Conservation (phyloP, 1,140 invertebrate species). For the Eciton burchellii region DNA sequence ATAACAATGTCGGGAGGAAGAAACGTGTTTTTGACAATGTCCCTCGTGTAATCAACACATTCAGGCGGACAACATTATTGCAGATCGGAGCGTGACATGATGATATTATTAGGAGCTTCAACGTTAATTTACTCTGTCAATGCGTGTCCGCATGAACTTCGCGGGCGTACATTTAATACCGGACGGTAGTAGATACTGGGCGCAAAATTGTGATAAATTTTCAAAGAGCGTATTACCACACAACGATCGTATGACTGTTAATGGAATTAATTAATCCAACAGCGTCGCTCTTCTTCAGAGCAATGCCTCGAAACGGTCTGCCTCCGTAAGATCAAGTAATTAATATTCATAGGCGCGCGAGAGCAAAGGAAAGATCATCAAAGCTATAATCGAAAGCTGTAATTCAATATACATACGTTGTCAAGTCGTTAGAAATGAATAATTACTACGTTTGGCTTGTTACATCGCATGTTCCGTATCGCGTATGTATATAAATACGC, state of each 20-base stretch:
- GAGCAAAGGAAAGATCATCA: neutral
- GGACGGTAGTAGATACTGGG: neutral
- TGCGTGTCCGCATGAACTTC: conserved; percentile 29
- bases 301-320: neutral
- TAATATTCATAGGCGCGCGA: neutral
- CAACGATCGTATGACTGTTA: conserved; percentile 22
- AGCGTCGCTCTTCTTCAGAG: neutral
- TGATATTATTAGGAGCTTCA: conserved; percentile 47
- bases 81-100: conserved; percentile 34
- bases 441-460: neutral
- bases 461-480: too few relatives aligned
- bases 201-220: conserved; percentile 38
- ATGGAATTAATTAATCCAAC: conserved; percentile 30
- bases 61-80: neutral
- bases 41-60: neutral
- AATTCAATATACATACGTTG: neutral
- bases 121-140: conserved; percentile 43
- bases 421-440: neutral
- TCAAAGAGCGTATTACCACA: conserved; percentile 5
- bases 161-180: conserved; percentile 28
- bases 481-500: too few relatives aligned
- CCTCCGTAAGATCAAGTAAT: neutral
- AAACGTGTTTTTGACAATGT: neutral
- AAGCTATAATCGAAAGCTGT: neutral
- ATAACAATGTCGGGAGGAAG: neutral